A percentile compares a stretch with the other conserved stretches of the same genome.
Evolutionary conservation across 2,113 vertebrate genomes (phyloP).

Genomic region (Myiagra hebetior): DNA sequence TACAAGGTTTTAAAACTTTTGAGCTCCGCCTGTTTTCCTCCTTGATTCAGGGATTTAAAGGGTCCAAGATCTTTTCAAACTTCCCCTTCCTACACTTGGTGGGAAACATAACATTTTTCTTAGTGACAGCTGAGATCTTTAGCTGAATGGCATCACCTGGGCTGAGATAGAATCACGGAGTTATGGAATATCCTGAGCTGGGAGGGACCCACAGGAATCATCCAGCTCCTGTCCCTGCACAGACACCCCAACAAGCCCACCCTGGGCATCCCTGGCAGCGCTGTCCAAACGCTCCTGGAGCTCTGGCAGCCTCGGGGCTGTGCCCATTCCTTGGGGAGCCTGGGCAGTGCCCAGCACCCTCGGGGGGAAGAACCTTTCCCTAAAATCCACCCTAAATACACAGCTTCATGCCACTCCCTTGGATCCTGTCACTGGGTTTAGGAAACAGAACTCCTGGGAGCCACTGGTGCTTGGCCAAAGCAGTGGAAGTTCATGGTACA

Average conservation of each 20-base stretch:
- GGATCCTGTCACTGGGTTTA: background rate
- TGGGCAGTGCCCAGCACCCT: background rate
- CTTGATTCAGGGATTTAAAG: background rate
- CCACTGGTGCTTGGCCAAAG: background rate
- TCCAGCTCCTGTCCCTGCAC: fast-evolving
- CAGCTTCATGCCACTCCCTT: background rate
- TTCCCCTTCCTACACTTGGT: background rate
- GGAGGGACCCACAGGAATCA: background rate
- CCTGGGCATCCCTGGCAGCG: background rate
- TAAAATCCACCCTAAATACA: fast-evolving
- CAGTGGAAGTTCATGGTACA: background rate
- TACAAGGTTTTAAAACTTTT: background rate
- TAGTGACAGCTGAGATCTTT: background rate
- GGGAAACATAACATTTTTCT: background rate
- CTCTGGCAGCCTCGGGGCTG: background rate
- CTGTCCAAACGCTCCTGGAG: background rate
- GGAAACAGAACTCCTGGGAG: background rate
- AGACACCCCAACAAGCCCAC: background rate
- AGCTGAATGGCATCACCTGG: background rate
- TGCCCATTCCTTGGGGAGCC: background rate
- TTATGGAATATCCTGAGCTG: background rate
- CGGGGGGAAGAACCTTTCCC: background rate
- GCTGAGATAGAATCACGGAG: background rate
- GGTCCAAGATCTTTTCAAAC: background rate
- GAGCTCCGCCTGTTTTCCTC: background rate